phyloP scores from a whole-genome alignment of 2,113 vertebrate species.

The Rhinichthys klamathensis region DNA sequence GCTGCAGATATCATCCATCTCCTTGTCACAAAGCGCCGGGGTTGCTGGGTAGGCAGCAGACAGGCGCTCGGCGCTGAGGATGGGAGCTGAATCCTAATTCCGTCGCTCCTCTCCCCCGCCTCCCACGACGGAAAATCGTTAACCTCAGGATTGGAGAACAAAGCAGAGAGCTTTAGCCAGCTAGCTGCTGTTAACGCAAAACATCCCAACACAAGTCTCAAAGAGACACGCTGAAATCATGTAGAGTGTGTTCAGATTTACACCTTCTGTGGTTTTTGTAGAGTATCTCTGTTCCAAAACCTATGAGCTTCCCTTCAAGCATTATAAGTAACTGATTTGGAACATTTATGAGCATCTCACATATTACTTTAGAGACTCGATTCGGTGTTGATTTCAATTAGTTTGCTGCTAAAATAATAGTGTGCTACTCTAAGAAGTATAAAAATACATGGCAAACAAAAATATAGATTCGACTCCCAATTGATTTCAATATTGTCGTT shows the following conservation, averaged over 20 bases:
- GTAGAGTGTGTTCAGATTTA: not conserved
- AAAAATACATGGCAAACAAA: too few species aligned
- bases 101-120: conserved; percentile 62
- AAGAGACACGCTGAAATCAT: conserved; percentile 23
- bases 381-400: too few species aligned
- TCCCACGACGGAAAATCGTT: conserved; percentile 78
- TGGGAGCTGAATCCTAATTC: conserved; percentile 88
- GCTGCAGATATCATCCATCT: conserved; percentile 96
- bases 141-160: conserved; percentile 71
- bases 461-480: too few species aligned
- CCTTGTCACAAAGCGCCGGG: conserved; percentile 86
- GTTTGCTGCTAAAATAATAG: too few species aligned
- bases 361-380: too few species aligned
- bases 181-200: conserved; percentile 54
- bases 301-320: not conserved
- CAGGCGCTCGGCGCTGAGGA: conserved; percentile 81
- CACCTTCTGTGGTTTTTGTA: not conserved
- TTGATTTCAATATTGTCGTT: too few species aligned
- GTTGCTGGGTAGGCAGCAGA: conserved; percentile 91
- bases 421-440: too few species aligned
- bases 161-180: conserved; percentile 60
- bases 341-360: not conserved
- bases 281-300: not conserved
- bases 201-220: conserved; percentile 39
- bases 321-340: not conserved